Evolutionary conservation across 2,888 invertebrate genomes (phyloP).

Genomic region (Coecobrya sp.): DNA sequence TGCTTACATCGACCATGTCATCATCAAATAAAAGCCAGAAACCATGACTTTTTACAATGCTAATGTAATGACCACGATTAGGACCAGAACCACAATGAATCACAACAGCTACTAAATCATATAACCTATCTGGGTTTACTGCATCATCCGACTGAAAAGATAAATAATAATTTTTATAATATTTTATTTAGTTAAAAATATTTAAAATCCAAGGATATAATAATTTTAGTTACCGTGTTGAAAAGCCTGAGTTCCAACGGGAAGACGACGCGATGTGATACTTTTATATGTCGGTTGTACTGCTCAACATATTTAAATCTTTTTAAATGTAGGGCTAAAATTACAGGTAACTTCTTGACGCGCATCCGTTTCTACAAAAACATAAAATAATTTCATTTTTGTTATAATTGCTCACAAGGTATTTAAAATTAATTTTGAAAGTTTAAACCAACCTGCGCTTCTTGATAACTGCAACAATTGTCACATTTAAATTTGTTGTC

Average conservation of each 20-base stretch:
- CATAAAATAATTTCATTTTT: conserved; percentile 83
- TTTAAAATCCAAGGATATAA: too few species aligned
- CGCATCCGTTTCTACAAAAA: conserved; percentile 95
- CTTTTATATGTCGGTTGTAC: conserved; percentile 99
- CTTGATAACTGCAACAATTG: conserved; percentile 99
- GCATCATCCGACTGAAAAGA: conserved; percentile 97
- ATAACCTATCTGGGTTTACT: conserved; percentile 98
- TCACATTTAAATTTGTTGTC: conserved; percentile 99
- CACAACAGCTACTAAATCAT: conserved; percentile 99
- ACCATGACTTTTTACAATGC: conserved; percentile 99
- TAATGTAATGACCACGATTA: conserved; percentile 99
- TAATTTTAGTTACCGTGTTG: conserved; percentile 92
- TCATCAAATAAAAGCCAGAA: conserved; percentile 99
- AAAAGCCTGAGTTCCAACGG: conserved; percentile 98
- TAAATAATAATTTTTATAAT: too few species aligned
- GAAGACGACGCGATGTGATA: conserved; percentile 99
- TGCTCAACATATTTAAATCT: conserved; percentile 99
- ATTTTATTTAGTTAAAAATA: too few species aligned
- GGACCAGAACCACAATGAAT: conserved; percentile 99
- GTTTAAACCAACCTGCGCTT: conserved; percentile 92
- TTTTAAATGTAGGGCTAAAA: conserved; percentile 98
- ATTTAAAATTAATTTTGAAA: too few species aligned
- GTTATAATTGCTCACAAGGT: too few species aligned
- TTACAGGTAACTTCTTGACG: conserved; percentile 99
- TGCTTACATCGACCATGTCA: conserved; percentile 99